Conservation (phyloP, 2,113 vertebrate genomes). For the Podarcis cretensis region DNA sequence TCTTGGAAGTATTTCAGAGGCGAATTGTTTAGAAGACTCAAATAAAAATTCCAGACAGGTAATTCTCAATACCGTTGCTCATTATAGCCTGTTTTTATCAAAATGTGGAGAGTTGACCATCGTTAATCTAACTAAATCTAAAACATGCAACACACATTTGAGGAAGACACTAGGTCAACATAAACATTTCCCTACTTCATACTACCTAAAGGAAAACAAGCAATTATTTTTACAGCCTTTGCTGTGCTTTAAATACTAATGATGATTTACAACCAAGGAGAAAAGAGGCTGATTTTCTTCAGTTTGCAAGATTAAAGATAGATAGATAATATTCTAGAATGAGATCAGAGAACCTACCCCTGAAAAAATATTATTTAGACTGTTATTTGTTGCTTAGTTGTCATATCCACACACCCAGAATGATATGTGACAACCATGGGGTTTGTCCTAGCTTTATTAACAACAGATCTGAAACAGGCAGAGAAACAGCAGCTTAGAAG, state of each 20-base stretch:
- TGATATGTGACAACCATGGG: no score
- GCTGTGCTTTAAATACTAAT: neutral
- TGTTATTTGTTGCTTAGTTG: neutral
- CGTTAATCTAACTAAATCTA: neutral
- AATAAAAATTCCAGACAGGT: slow-evolving; percentile 46
- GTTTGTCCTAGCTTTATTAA: no score
- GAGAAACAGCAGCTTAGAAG: no score
- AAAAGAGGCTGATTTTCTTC: neutral
- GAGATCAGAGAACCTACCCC: neutral
- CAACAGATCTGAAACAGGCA: no score
- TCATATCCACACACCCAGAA: neutral
- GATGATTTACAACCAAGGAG: neutral
- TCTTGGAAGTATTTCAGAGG: slow-evolving; percentile 63
- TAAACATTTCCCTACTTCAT: no score
- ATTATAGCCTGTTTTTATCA: neutral
- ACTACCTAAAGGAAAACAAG: no score
- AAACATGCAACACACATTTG: neutral
- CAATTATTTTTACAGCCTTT: neutral
- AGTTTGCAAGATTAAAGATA: neutral
- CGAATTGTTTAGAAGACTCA: slow-evolving; percentile 56
- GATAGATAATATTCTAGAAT: neutral
- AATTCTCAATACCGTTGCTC: neutral
- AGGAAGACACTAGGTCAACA: neutral
- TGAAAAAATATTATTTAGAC: neutral
- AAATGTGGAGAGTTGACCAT: rapidly evolving